Evolutionary conservation across 2,888 invertebrate species (phyloP).

Genomic region (Pterostichus niger): DNA sequence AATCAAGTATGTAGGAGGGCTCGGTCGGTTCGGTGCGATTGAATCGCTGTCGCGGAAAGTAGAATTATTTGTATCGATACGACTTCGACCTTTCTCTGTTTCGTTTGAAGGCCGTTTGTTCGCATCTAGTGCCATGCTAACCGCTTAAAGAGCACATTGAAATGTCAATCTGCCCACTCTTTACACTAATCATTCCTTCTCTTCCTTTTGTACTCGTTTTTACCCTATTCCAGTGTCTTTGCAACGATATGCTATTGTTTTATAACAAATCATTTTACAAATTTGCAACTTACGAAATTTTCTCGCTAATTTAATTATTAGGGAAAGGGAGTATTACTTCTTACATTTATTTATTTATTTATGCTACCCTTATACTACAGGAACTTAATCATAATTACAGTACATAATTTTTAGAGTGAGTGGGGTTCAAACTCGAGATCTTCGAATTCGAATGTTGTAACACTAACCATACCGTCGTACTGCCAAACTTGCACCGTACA

Average conservation of each 20-base stretch:
- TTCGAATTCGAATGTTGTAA: too few species aligned
- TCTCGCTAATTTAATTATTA: too few species aligned
- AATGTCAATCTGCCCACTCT: constrained; percentile 47
- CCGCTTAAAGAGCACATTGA: constrained; percentile 48
- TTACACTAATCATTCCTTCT: constrained; percentile 20
- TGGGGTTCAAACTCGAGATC: too few species aligned
- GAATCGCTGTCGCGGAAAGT: constrained; percentile 2
- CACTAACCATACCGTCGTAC: too few species aligned
- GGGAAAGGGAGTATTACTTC: too few species aligned
- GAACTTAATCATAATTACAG: too few species aligned
- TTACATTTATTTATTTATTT: too few species aligned
- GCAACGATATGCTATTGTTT: constrained; percentile 7
- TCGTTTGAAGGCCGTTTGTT: constrained; percentile 44
- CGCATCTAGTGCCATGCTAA: constrained; percentile 39
- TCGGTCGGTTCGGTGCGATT: neutral
- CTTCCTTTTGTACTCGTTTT: constrained; percentile 22
- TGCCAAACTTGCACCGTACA: too few species aligned
- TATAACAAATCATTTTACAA: neutral
- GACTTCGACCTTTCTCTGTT: constrained; percentile 39
- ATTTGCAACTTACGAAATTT: too few species aligned
- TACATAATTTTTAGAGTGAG: too few species aligned
- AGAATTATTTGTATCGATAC: constrained; percentile 45
- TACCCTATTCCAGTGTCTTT: constrained; percentile 22
- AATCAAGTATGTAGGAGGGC: constrained; percentile 7
- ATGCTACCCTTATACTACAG: too few species aligned